These are phyloP conservation scores for Apteryx owenii DNA, from an alignment of 2,113 vertebrate species.

Conservation along the genomic window DNA sequence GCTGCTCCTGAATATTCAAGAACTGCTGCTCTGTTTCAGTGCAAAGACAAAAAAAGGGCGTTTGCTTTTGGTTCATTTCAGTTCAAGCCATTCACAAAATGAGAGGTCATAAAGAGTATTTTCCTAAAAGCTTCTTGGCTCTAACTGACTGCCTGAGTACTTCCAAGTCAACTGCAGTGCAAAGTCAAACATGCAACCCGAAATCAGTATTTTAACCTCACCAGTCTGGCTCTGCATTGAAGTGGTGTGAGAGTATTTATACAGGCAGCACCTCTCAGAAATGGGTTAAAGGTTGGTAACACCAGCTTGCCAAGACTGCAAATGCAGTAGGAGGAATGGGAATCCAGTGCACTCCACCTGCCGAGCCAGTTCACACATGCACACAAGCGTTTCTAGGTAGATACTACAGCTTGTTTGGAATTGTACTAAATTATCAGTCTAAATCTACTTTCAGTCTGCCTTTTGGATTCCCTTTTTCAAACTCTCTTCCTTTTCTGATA, in stretches of 20 bases:
- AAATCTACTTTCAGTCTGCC: background rate
- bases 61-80: background rate
- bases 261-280: background rate
- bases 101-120: background rate
- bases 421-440: background rate
- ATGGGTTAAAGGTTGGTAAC: background rate
- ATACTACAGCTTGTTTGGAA: background rate
- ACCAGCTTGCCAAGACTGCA: background rate
- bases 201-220: background rate
- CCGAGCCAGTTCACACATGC: background rate
- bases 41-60: background rate
- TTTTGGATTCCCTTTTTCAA: background rate
- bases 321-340: background rate
- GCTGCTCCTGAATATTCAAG: background rate
- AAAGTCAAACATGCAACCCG: background rate
- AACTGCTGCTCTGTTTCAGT: background rate
- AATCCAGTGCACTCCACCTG: background rate
- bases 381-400: rapidly evolving
- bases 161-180: background rate
- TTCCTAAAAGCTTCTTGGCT: background rate
- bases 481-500: background rate
- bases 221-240: background rate
- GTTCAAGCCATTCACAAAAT: background rate
- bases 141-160: background rate
- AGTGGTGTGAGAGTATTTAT: background rate